Base-by-base conservation (phyloP, 92 coral and sea anemone genomes). In the Zoanthus gigantus region DNA sequence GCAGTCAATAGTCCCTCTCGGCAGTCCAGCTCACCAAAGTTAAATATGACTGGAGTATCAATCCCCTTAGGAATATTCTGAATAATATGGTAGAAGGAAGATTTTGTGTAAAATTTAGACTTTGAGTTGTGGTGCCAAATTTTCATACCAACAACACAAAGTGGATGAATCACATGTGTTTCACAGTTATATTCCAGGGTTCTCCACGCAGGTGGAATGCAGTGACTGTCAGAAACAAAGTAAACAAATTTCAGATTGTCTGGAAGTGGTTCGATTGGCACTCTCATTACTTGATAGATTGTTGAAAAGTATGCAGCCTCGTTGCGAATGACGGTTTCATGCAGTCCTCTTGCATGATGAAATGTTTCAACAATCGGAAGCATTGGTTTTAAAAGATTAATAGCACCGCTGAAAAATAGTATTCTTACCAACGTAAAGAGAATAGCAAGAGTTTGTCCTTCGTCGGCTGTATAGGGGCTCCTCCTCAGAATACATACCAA, bases 1-100 rank as follows among this genome's bases (percentile, higher is more conserved):
- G 93, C 93, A 32, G 30, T 52, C 57, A 90, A 18, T 16, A 90
- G 66, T 4, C 90, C 93, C 61, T 90, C 93, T 48, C 93, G 45
- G 79, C 93, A 90, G 79, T 90, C 93, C 14, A 90, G 83, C 56
- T 90, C 93, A 31, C 93, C 93, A 74, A 90, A 85, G 83, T 87
- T 90, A 46, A 86, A 90, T 48, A 90, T 90, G 18, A 90, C 84
- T 14, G 63, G 34, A 0, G 88, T 47, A 9, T 76, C 79, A 63
- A 86, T 73, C 14, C 90, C 88, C 46, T 72, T 57, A n/a, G 90
- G 93, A 15, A 90, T 80, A 23, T 34, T 76, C 4, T 76, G 68
- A 61, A 90, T 29, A 17, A 83, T 87, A 80, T 74, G 88, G 44
- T 85, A 81, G 56, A 90, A 88, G 47, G 93, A 29, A 65, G 73